A percentile compares a stretch with the other conserved stretches of the same genome.
These are phyloP conservation scores for Patiria miniata DNA, from an alignment of 35 echinoderm and acorn worm species.

Conservation along the genomic window DNA sequence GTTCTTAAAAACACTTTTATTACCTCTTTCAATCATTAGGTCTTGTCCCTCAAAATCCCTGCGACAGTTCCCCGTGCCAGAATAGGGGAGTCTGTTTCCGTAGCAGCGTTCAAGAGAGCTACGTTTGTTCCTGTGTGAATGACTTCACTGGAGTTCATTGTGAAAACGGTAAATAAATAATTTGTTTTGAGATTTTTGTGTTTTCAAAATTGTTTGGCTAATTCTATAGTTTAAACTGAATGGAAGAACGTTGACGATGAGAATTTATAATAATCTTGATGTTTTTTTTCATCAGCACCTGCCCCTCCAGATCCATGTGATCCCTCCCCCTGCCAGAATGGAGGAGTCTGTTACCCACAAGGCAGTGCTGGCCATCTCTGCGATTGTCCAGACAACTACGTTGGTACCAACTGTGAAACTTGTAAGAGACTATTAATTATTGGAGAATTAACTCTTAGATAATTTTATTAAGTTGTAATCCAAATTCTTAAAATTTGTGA, in stretches of 20 bases:
- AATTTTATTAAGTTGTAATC: too few species aligned
- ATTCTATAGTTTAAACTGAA: too few species aligned
- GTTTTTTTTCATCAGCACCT: background rate
- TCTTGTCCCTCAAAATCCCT: conserved; percentile 38
- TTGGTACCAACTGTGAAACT: background rate
- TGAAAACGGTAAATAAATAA: conserved; percentile 33
- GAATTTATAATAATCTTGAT: background rate
- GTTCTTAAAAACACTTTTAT: too few species aligned
- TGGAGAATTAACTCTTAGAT: too few species aligned
- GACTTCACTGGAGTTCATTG: conserved; percentile 49
- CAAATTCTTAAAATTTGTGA: too few species aligned
- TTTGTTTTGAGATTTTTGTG: too few species aligned
- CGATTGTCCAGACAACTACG: conserved; percentile 12
- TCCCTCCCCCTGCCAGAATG: conserved; percentile 63
- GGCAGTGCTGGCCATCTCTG: background rate
- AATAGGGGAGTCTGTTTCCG: conserved; percentile 73
- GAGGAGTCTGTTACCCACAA: conserved; percentile 27
- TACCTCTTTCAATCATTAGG: background rate
- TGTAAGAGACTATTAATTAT: conserved; percentile 38
- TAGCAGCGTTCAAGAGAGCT: conserved; percentile 5
- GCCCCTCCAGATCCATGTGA: conserved; percentile 25
- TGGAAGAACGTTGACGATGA: too few species aligned
- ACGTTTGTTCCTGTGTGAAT: conserved; percentile 41
- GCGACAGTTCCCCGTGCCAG: conserved; percentile 71
- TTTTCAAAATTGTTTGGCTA: too few species aligned